Percentiles rank a stretch among this genome's conserved stretches.
Evolutionary conservation across 2,113 vertebrate species (phyloP).

Genomic region (Thunnus maccoyii): DNA sequence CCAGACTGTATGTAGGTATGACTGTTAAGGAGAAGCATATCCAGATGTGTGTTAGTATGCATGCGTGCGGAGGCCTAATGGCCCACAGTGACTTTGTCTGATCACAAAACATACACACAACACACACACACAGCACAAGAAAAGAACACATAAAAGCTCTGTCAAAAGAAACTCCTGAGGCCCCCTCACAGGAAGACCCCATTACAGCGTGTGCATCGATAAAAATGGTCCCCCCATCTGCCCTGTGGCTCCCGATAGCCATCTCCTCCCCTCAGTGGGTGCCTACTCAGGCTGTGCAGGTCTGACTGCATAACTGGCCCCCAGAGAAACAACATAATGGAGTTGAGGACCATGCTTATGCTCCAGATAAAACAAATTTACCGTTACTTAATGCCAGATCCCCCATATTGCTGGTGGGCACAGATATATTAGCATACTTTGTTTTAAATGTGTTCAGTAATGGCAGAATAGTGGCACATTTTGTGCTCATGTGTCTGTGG

Average conservation of each 20-base stretch:
- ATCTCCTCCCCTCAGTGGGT: slow-evolving; percentile 79
- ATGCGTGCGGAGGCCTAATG: slow-evolving; percentile 70
- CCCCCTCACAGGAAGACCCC: slow-evolving; percentile 77
- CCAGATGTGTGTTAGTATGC: slow-evolving; percentile 77
- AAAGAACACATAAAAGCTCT: slow-evolving; percentile 62
- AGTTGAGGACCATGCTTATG: slow-evolving; percentile 64
- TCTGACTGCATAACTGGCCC: slow-evolving; percentile 66
- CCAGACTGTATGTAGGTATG: slow-evolving; percentile 59
- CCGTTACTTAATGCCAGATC: slow-evolving; percentile 66
- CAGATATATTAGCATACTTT: slow-evolving; percentile 34
- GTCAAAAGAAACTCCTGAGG: slow-evolving; percentile 68
- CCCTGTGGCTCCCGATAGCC: slow-evolving; percentile 74
- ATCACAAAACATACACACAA: slow-evolving; percentile 50
- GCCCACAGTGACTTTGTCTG: slow-evolving; percentile 66
- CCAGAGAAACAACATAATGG: slow-evolving; percentile 69
- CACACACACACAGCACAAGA: slow-evolving; percentile 30
- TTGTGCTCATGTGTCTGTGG: slow-evolving; percentile 21
- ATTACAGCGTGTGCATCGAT: slow-evolving; percentile 66
- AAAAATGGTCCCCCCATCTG: slow-evolving; percentile 64
- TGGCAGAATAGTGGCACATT: slow-evolving; percentile 24
- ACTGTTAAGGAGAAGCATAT: slow-evolving; percentile 69
- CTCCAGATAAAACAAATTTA: slow-evolving; percentile 74
- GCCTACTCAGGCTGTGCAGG: slow-evolving; percentile 72
- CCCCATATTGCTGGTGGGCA: slow-evolving; percentile 47
- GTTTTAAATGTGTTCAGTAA: slow-evolving; percentile 38